Base-by-base conservation (phyloP, 2,888 invertebrate genomes). In the Trissolcus brochymenae region DNA sequence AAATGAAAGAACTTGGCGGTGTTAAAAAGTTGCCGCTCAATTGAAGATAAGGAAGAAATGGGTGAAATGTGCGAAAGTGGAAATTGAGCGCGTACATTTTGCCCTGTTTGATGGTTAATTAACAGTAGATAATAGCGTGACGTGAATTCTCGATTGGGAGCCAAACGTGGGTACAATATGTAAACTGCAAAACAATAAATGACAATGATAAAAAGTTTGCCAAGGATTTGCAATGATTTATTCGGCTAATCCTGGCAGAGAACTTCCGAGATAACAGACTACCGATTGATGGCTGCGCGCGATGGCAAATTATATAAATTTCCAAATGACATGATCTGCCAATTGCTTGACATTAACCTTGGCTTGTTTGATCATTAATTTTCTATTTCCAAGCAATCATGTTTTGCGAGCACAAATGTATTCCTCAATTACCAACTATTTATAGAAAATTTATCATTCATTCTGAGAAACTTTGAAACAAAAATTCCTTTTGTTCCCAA, bases 271-370 rank as follows among this genome's bases (percentile, higher is more conserved):
- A 62, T 41, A 51, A 50, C 60, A 41, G 59, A 62, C 61, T 59
- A 53, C 17, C 54, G 59, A 64, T 64, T 70, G 62, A 64, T 64
- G 51, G 50, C 40, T 29, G 25, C 50, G 46, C 53, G 43, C 41
- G 41, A 56, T 55, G 54, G 21, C 43, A 66, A 72, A 77, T 72
- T 55, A 72, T 59, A 68, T 72, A 64, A 53, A 59, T 67, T 73
- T 43, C 6, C 50, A 73, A 51, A 49, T 77, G 77, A 73, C 60
- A 77, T 68, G 68, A 73, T 72, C 72, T 46, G 56, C n/a, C 68
- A 68, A 77, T 77, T 77, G 64, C 67, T 68, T 56, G 68, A 61
- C 68, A 77, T 77, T 77, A 73, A 73, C 77, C 72, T 77, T 77
- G 72, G 59, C 25, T 46, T 46, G n/a, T 25, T 13, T 51, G 29